A percentile compares a stretch with the other conserved stretches of the same genome.
phyloP scores from a whole-genome alignment of 2,113 vertebrate genomes.

The Brachyhypopomus occidentalis region DNA sequence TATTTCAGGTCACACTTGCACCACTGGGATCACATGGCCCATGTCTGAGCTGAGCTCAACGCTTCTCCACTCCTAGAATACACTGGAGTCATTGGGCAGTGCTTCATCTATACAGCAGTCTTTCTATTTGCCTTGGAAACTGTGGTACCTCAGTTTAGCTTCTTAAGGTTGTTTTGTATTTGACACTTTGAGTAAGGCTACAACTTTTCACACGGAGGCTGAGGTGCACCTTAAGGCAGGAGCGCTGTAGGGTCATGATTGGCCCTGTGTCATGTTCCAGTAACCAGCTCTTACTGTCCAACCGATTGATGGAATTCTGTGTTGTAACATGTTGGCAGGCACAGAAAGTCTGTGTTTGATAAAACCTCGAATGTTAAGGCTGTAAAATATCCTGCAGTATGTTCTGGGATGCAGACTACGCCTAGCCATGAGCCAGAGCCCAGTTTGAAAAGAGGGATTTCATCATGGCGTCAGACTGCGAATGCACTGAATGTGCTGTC shows the following conservation, averaged over 20 bases:
- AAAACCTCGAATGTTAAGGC: neutral
- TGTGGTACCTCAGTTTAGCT: neutral
- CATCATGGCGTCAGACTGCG: neutral
- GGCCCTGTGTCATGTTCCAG: slow-evolving; percentile 20
- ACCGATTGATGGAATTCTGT: slow-evolving; percentile 24
- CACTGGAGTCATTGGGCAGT: neutral
- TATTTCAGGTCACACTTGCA: slow-evolving; percentile 32
- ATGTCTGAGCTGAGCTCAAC: neutral
- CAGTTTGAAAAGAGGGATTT: neutral
- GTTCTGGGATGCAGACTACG: neutral
- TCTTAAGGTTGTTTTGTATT: no score
- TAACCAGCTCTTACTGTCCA: slow-evolving; percentile 27
- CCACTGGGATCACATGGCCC: slow-evolving; percentile 16
- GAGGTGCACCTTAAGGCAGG: neutral
- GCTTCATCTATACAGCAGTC: neutral
- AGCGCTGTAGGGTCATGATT: neutral
- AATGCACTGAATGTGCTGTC: neutral
- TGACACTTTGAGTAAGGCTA: neutral
- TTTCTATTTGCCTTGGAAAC: neutral
- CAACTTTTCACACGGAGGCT: neutral
- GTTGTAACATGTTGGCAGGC: slow-evolving; percentile 40
- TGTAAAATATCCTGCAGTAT: neutral
- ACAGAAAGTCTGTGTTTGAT: slow-evolving; percentile 20
- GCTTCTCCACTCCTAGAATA: neutral
- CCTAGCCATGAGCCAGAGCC: neutral